Conservation (phyloP, 2,888 invertebrate species). For the Melangyna quadrimaculata region DNA sequence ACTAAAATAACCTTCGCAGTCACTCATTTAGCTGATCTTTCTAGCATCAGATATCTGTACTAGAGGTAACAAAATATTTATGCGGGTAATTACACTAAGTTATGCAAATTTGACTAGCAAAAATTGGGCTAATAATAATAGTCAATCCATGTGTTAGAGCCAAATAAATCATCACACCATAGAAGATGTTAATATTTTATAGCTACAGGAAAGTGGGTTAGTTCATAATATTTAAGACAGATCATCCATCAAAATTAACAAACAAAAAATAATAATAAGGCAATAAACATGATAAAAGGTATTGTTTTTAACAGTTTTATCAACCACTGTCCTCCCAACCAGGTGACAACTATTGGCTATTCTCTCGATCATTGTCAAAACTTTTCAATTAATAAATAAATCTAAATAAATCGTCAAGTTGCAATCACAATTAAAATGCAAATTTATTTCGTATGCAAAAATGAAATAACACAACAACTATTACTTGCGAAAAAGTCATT, state of each 20-base stretch:
- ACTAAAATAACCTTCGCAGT: slow-evolving; percentile 42
- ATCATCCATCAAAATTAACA: slow-evolving; percentile 14
- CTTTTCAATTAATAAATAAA: background rate
- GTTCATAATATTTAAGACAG: background rate
- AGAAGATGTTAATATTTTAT: slow-evolving; percentile 22
- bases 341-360: background rate
- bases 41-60: slow-evolving; percentile 37
- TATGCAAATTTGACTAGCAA: slow-evolving; percentile 42
- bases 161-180: slow-evolving; percentile 35
- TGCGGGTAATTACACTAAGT: slow-evolving; percentile 42
- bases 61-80: slow-evolving; percentile 25
- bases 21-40: slow-evolving; percentile 7
- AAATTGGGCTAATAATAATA: slow-evolving; percentile 18
- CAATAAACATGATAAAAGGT: background rate
- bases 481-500: background rate
- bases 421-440: slow-evolving; percentile 19
- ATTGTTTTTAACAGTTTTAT: slow-evolving; percentile 20
- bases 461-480: background rate
- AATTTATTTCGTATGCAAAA: slow-evolving; percentile 1
- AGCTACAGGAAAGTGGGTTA: slow-evolving; percentile 2
- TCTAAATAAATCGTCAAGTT: slow-evolving; percentile 18
- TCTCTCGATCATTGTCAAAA: slow-evolving; percentile 17
- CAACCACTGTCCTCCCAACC: background rate
- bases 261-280: background rate
- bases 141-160: slow-evolving; percentile 7